These are phyloP conservation scores for Centrocercus urophasianus DNA, from an alignment of 2,113 vertebrate genomes.

Conservation along the genomic window DNA sequence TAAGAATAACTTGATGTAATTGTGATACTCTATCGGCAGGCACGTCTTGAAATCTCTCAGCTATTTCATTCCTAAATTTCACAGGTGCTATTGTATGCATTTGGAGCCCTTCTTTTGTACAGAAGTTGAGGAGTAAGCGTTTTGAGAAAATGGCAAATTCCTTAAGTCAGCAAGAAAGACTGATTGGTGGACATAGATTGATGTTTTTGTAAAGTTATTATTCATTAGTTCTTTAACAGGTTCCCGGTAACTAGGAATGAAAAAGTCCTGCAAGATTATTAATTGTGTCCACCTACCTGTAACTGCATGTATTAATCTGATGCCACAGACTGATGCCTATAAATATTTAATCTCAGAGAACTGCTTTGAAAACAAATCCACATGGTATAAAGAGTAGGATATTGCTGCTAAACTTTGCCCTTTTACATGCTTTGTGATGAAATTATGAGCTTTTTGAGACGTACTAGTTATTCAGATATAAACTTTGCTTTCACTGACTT, in stretches of 20 bases:
- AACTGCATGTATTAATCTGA: not conserved
- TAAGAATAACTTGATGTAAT: not conserved
- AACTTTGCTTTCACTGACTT: slow-evolving; percentile 36
- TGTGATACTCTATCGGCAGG: not conserved
- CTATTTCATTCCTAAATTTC: not conserved
- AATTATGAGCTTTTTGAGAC: slow-evolving; percentile 62
- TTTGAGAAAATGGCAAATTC: not conserved
- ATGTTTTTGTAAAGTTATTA: not conserved
- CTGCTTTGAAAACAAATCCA: slow-evolving; percentile 27
- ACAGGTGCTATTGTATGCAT: not conserved
- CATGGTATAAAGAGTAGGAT: slow-evolving; percentile 1
- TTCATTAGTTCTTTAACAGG: not conserved
- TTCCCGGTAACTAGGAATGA: not conserved
- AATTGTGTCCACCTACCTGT: not conserved
- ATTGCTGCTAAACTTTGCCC: not conserved
- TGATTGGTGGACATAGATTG: not conserved
- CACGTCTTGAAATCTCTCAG: not conserved
- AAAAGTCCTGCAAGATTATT: not conserved
- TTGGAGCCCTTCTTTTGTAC: not conserved
- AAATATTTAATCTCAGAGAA: slow-evolving; percentile 23
- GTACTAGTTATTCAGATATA: slow-evolving; percentile 18
- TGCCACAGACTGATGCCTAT: not conserved
- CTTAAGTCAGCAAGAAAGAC: not conserved
- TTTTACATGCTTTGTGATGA: slow-evolving; percentile 37
- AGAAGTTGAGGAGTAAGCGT: not conserved